Evolutionary conservation across 2,113 vertebrate species (phyloP), one percentile per base, ranked within the genome.

Genomic region (Eulemur rufifrons): DNA sequence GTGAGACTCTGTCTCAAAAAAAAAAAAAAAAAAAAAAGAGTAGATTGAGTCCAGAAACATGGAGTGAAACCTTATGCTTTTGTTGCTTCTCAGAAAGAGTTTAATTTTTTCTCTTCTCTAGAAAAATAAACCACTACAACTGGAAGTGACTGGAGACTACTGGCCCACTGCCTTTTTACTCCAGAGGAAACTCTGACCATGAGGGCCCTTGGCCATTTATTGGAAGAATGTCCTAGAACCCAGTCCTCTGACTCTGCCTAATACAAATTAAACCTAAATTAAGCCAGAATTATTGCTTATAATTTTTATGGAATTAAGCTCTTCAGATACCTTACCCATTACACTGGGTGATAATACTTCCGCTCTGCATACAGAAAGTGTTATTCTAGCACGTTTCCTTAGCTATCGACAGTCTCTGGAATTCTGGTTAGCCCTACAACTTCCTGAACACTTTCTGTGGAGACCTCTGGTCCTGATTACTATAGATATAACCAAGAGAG

Each of bases 251-350:
- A 20, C 42, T 61, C 39, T 39, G 9, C 42, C 4, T 27, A 52
- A 0, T 81, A 34, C 47, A 84, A 45, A 61, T 6, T 37, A 52
- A 77, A 8, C 37, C 32, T 82, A 39, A 76, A 63, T 83, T 91
- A 86, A 32, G 12, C 13, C 59, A 23, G 32, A 45, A n/a, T 34
- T 86, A n/a, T 52, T 80, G 32, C 14, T 74, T 11, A 50, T 80
- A 39, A 61, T 86, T 93, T 52, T 93, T 95, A 63, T 45, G 42
- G 45, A 45, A 63, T 77, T 94, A 84, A 77, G 64, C 29, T 77
- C 45, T 81, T 42, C 20, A 76, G 50, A 76, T 56, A 63, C 3
- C 32, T 80, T 39, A 63, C 13, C 20, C 11, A 42, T 63, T 34
- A 63, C 32, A 69, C 34, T 25, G 45, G 45, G 50, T 88, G 34